Evolutionary conservation across 1,140 invertebrate genomes (phyloP).

Genomic region (Liolophura sinensis): DNA sequence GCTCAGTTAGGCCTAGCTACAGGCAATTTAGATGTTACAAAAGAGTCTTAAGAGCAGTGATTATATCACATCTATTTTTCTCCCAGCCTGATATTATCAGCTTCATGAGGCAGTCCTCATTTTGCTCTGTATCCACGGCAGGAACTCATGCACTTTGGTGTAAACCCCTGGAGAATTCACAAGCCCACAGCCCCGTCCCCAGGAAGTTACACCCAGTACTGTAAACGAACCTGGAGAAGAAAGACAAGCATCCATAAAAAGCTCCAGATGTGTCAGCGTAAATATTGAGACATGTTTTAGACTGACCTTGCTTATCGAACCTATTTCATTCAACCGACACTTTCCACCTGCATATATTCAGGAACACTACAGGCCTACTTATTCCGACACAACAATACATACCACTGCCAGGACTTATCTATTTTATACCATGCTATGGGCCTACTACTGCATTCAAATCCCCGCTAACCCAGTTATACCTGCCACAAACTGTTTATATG

Average conservation of each 20-base stretch:
- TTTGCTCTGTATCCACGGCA: slow-evolving; percentile 40
- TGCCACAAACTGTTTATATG: no score
- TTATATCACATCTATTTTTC: no score
- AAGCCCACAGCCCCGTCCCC: slow-evolving; percentile 73
- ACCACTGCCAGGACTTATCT: no score
- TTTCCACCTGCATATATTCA: background rate
- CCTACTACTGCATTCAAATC: no score
- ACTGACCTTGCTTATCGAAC: background rate
- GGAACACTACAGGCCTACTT: background rate
- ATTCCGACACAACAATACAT: background rate
- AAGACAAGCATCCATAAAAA: background rate
- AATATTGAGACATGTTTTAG: background rate
- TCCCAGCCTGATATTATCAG: no score
- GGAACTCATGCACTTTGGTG: slow-evolving; percentile 61
- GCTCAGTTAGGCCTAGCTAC: no score
- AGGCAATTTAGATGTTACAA: no score
- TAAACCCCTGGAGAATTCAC: slow-evolving; percentile 72
- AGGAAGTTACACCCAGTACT: slow-evolving; percentile 72
- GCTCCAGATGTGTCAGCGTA: background rate
- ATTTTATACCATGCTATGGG: no score
- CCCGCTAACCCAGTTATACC: no score
- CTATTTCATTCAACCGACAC: background rate
- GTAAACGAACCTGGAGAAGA: slow-evolving; percentile 49
- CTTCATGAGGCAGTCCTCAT: slow-evolving; percentile 5
- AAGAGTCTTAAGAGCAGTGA: no score